Base-by-base conservation (phyloP, 2,888 invertebrate genomes). In the Cerastis leucographa region DNA sequence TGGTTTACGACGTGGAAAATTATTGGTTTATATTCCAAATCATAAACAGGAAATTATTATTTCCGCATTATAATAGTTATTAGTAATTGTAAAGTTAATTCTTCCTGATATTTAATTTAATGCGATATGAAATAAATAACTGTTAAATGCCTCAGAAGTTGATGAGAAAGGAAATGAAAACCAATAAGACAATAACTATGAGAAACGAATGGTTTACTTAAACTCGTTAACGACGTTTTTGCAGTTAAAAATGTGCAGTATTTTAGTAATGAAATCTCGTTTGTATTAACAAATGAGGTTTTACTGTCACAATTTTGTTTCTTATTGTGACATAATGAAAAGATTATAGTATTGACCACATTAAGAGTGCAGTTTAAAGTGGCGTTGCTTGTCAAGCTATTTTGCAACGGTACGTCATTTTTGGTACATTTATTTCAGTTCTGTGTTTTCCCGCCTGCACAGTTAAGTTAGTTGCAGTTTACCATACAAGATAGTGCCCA, bases 1-100 rank as follows among this genome's bases (percentile, higher is more conserved):
- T 29, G 49, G n/a, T 66, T 64, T 44, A 44, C 49, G 25, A 54
- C n/a, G 40, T 25, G 42, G n/a, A 81, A 64, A 73, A 78, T 35
- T 6, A 74, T 42, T 64, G 29, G 40, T 49, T 29, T 35, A 35
- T 49, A 81, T 74, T 81, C 14, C 2, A 64, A 80, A 64, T 25
- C 42, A 12, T 64, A 81, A 35, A 74, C 56, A 44, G 42, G 22
- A 74, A 59, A 59, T 51, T 19, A 59, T 65, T 59, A 17, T 75
- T 51, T 75, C 25, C 35, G 49, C 22, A 25, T 65, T 35, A 11
- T 22, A 25, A 51, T 8, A 35, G 25, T 56, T 35, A 56, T 62
- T 49, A 59, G 19, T 62, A 46, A 40, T 42, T 22, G 14, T 17
- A 25, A 44, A 61, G n/a, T 25, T 40, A 22, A 44, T 80, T 51